A percentile compares a stretch with the other conserved stretches of the same genome.
Evolutionary conservation across 2,797 vertebrate species (phyloP).

Genomic region (Aotus griseimembra): DNA sequence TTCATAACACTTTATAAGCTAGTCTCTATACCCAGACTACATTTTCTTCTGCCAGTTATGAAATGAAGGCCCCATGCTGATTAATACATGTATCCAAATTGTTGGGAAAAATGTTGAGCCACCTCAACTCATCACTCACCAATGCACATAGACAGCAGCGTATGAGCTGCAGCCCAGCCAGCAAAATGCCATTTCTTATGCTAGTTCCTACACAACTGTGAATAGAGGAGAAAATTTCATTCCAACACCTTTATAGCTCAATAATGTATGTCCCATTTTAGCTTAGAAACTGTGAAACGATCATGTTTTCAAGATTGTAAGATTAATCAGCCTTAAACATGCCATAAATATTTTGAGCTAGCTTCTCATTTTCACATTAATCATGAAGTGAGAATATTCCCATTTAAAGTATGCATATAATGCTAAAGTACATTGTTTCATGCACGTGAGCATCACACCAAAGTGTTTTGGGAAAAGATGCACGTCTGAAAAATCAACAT

Average conservation of each 20-base stretch:
- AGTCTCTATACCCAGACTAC: neutral
- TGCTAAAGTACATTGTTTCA: slow-evolving; percentile 38
- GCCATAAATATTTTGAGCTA: slow-evolving; percentile 70
- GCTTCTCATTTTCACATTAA: slow-evolving; percentile 58
- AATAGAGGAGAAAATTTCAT: slow-evolving; percentile 33
- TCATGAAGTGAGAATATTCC: slow-evolving; percentile 64
- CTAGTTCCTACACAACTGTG: slow-evolving; percentile 6
- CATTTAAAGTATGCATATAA: slow-evolving; percentile 62
- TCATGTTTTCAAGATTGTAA: slow-evolving; percentile 52
- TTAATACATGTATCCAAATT: neutral
- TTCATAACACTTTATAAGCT: neutral
- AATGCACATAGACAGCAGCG: neutral
- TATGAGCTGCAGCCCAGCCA: neutral
- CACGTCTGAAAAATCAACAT: slow-evolving; percentile 51
- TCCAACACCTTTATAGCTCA: slow-evolving; percentile 56
- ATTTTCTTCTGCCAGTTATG: neutral
- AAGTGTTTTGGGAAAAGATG: neutral
- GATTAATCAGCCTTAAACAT: slow-evolving; percentile 68
- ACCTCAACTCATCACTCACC: neutral
- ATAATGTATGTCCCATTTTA: slow-evolving; percentile 44
- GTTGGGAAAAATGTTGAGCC: neutral
- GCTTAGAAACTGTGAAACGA: slow-evolving; percentile 68
- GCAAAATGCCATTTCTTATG: neutral
- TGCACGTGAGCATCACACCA: neutral
- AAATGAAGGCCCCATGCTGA: neutral